Percentiles rank a stretch among this genome's conserved stretches.
These are phyloP conservation scores for Neuroscelio doddi DNA, from an alignment of 2,888 invertebrate genomes.

Conservation along the genomic window DNA sequence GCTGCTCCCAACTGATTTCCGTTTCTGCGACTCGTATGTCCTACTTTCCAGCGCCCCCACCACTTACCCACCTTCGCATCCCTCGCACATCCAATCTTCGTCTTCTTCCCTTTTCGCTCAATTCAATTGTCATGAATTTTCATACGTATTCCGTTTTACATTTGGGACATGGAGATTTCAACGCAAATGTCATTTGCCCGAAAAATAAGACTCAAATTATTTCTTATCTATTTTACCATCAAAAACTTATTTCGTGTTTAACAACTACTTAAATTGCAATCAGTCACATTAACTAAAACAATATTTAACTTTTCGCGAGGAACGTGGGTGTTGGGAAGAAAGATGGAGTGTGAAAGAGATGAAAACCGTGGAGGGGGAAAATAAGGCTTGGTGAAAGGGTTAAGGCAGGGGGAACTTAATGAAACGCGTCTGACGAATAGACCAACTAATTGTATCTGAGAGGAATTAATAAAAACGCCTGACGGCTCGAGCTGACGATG, in stretches of 20 bases:
- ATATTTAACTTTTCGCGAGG: too few relatives aligned
- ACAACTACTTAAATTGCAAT: too few relatives aligned
- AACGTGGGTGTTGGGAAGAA: constrained; percentile 39
- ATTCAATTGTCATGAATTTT: constrained; percentile 38
- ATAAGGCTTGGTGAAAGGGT: constrained; percentile 53
- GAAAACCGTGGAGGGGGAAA: constrained; percentile 43
- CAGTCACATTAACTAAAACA: too few relatives aligned
- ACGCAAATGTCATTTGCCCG: constrained; percentile 18
- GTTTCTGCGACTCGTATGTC: constrained; percentile 52
- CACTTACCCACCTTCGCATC: constrained; percentile 2
- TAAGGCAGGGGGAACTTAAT: constrained; percentile 64
- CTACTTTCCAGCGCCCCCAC: constrained; percentile 24
- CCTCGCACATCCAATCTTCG: constrained; percentile 16
- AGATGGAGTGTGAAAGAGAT: constrained; percentile 49
- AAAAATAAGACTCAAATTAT: too few relatives aligned
- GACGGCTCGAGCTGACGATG: constrained; percentile 54
- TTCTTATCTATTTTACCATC: too few relatives aligned
- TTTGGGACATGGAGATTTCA: constrained; percentile 6
- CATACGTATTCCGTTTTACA: constrained; percentile 27
- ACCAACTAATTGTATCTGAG: constrained; percentile 72
- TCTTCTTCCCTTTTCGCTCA: constrained; percentile 12
- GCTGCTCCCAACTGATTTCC: constrained; percentile 67
- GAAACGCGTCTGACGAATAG: constrained; percentile 71
- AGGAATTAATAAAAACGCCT: constrained; percentile 71
- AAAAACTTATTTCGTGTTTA: too few relatives aligned